Percentiles rank a stretch among this genome's conserved stretches.
phyloP scores from a whole-genome alignment of 2,113 vertebrate species.

The Trachemys scripta region DNA sequence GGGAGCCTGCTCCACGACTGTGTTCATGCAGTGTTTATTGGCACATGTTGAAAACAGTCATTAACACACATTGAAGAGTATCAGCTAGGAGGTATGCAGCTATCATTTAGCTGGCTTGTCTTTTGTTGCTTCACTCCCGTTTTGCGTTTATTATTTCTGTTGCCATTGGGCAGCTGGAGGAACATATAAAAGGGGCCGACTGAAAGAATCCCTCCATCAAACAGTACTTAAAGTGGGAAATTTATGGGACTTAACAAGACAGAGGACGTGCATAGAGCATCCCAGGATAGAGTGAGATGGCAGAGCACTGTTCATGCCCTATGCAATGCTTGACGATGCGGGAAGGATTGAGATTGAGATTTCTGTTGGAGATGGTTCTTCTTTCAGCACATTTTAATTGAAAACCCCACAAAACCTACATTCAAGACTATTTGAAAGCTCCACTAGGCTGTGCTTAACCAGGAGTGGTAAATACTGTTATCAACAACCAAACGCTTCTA shows the following conservation, averaged over 20 bases:
- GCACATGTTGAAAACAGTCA: slow-evolving; percentile 73
- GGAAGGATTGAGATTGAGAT: neutral
- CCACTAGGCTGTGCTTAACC: slow-evolving; percentile 22
- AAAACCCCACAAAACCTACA: slow-evolving; percentile 41
- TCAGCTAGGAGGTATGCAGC: slow-evolving; percentile 72
- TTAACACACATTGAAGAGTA: slow-evolving; percentile 67
- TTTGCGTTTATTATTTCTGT: slow-evolving; percentile 68
- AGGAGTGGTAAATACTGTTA: slow-evolving; percentile 46
- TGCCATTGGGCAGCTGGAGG: slow-evolving; percentile 45
- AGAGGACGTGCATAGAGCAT: slow-evolving; percentile 9
- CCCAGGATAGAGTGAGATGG: neutral
- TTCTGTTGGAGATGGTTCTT: slow-evolving; percentile 60
- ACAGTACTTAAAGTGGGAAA: slow-evolving; percentile 4
- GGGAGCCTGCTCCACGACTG: slow-evolving; percentile 23
- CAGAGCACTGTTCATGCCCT: neutral
- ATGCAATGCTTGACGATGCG: slow-evolving; percentile 13
- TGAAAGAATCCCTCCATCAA: slow-evolving; percentile 5
- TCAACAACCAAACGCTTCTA: neutral
- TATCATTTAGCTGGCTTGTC: slow-evolving; percentile 75
- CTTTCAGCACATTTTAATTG: slow-evolving; percentile 75
- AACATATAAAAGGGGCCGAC: neutral
- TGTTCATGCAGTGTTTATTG: slow-evolving; percentile 42
- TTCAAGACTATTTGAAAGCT: slow-evolving; percentile 37
- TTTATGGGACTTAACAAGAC: neutral
- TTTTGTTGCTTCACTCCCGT: slow-evolving; percentile 51